Evolutionary conservation across 2,888 invertebrate species (phyloP).

Genomic region (Zhuqinia jingwanae): DNA sequence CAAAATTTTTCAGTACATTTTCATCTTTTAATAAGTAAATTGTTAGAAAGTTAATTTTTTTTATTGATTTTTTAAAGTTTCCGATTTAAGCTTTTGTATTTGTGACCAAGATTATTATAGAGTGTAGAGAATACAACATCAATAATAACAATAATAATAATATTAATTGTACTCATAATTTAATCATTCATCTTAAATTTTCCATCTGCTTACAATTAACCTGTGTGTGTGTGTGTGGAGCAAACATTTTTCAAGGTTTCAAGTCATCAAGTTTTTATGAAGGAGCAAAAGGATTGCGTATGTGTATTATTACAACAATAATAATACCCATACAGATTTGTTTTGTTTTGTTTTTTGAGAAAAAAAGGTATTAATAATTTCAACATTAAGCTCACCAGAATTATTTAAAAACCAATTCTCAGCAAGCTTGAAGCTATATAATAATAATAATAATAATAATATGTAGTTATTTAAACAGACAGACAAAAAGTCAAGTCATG

Average conservation of each 20-base stretch:
- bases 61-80: not conserved
- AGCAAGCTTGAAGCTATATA: too few species aligned
- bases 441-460: not conserved
- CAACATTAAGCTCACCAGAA: too few species aligned
- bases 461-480: too few species aligned
- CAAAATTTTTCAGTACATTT: slow-evolving; percentile 37
- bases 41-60: not conserved
- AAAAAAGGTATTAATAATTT: too few species aligned
- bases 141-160: not conserved
- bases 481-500: not conserved
- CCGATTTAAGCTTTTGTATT: not conserved
- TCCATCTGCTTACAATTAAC: not conserved
- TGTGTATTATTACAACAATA: not conserved
- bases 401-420: too few species aligned
- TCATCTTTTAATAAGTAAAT: not conserved
- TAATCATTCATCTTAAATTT: not conserved
- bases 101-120: not conserved
- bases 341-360: too few species aligned
- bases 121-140: not conserved
- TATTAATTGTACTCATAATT: too few species aligned
- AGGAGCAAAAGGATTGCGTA: slow-evolving; percentile 32
- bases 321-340: not conserved
- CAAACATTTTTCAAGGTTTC: slow-evolving; percentile 26
- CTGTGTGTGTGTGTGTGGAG: not conserved
- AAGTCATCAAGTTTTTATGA: slow-evolving; percentile 28